Conservation (phyloP, 2,797 vertebrate genomes). For the Rhyacichthys aspro region DNA sequence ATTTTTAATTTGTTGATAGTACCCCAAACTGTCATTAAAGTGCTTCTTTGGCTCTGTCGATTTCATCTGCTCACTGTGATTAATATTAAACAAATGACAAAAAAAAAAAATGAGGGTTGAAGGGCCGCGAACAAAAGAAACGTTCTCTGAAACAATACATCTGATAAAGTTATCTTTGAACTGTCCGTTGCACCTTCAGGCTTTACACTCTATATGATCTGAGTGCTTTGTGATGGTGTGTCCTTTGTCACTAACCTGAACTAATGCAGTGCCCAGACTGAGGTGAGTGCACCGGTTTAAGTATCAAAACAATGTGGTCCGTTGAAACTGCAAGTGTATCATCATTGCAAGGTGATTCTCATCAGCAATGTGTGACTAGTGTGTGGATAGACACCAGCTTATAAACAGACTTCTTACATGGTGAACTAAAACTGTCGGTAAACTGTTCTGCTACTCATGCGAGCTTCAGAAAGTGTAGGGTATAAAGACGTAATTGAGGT, state of each 20-base stretch:
- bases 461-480: too few species aligned
- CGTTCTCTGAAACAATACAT: conserved; percentile 4
- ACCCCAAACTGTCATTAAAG: conserved; percentile 68
- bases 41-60: conserved; percentile 34
- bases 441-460: too few species aligned
- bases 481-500: too few species aligned
- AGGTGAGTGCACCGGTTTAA: conserved; percentile 15
- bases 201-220: conserved; percentile 1
- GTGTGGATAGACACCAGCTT: not conserved
- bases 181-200: not conserved
- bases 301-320: conserved; percentile 36
- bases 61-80: conserved; percentile 55
- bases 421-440: too few species aligned
- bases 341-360: conserved; percentile 43
- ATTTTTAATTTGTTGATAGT: conserved; percentile 75
- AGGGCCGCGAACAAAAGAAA: not conserved
- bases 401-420: conserved; percentile 3
- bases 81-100: conserved; percentile 26
- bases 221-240: conserved; percentile 9
- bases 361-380: conserved; percentile 28
- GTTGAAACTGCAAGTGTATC: conserved; percentile 45
- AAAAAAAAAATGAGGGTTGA: conserved; percentile 4
- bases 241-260: conserved; percentile 45
- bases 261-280: conserved; percentile 23
- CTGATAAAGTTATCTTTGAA: not conserved